These are phyloP conservation scores for Dipus sagitta DNA, from an alignment of 2,797 vertebrate genomes.

Conservation along the genomic window DNA sequence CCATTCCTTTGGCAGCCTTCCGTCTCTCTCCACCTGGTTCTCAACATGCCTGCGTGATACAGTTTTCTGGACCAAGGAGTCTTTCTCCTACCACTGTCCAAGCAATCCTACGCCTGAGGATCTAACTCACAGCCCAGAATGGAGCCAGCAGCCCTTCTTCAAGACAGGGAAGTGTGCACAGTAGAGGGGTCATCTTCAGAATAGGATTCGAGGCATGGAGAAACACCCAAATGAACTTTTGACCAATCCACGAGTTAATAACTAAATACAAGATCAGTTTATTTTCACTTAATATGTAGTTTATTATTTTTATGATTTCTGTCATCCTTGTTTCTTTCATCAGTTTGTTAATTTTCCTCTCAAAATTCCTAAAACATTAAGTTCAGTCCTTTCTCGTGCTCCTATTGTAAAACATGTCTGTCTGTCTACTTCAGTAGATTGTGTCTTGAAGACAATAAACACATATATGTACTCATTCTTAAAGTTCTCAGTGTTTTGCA, in stretches of 20 bases:
- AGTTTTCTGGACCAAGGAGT: neutral
- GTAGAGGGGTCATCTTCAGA: neutral
- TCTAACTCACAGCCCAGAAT: neutral
- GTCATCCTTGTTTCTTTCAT: neutral
- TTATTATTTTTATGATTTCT: neutral
- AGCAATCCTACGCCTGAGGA: neutral
- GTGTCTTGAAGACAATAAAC: neutral
- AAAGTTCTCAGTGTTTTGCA: neutral
- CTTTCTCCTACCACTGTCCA: neutral
- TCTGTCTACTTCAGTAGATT: neutral
- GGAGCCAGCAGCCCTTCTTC: neutral
- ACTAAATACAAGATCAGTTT: neutral
- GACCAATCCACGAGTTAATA: neutral
- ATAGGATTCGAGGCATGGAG: neutral
- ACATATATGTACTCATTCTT: neutral
- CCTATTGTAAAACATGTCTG: neutral
- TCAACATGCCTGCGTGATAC: fast-evolving
- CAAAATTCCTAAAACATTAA: neutral
- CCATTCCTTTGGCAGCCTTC: neutral
- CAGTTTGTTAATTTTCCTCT: neutral
- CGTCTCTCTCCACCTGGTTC: neutral
- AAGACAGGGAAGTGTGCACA: neutral
- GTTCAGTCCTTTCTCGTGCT: neutral
- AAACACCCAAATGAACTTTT: neutral
- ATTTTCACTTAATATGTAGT: neutral